These are phyloP conservation scores for Chiridota heheva DNA, from an alignment of 35 echinoderm and acorn worm species.

Conservation along the genomic window DNA sequence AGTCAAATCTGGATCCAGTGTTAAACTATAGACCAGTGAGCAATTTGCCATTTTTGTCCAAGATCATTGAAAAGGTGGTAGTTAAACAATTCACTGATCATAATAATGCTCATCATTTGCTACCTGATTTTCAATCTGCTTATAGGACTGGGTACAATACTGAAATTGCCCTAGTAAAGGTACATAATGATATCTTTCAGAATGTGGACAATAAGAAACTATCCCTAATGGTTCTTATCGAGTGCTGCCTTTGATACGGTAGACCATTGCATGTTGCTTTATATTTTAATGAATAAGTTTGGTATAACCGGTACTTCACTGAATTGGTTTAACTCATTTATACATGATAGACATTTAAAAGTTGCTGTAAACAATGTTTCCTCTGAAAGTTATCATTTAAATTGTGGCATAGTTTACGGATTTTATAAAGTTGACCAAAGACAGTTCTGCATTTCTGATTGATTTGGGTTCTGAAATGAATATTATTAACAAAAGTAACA, in stretches of 20 bases:
- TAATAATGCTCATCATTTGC: not conserved
- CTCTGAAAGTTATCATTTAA: not conserved
- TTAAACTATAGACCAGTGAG: too few relatives aligned
- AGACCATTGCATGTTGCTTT: too few relatives aligned
- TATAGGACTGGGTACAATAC: not conserved
- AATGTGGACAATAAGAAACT: constrained; percentile 16
- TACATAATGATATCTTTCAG: constrained; percentile 15
- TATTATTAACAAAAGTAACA: too few relatives aligned
- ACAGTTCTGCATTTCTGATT: too few relatives aligned
- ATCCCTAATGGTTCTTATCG: constrained; percentile 35
- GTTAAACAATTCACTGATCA: not conserved
- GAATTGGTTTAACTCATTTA: not conserved
- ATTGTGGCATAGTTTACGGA: constrained; percentile 2
- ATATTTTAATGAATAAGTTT: too few relatives aligned
- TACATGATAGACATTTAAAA: constrained; percentile 20
- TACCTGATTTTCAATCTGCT: too few relatives aligned
- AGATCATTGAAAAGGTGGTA: not conserved
- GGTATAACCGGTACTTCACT: not conserved
- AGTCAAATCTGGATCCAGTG: too few relatives aligned
- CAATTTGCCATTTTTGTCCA: not conserved
- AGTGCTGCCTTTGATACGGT: not conserved
- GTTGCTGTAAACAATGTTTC: not conserved
- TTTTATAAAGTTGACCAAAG: too few relatives aligned
- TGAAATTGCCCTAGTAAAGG: constrained; percentile 17
- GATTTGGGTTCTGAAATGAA: too few relatives aligned